Evolutionary conservation across 2,113 vertebrate species (phyloP).

Genomic region (Thamnaconus septentrionalis): DNA sequence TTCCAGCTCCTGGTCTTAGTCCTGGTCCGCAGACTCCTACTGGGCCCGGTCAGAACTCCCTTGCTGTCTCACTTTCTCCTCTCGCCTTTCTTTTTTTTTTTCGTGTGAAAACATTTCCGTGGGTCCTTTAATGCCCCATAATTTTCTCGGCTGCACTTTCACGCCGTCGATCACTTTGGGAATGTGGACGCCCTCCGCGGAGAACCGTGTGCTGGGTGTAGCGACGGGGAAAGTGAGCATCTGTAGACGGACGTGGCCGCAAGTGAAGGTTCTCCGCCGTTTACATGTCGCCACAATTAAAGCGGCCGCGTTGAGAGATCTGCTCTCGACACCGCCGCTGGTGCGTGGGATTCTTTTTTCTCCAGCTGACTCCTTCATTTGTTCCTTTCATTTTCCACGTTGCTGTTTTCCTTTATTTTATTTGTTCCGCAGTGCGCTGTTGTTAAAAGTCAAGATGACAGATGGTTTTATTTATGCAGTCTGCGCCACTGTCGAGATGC

Average conservation of each 20-base stretch:
- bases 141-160: constrained; percentile 24
- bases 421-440: no score
- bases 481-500: no score
- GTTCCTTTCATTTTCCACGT: no score
- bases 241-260: neutral
- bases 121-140: constrained; percentile 37
- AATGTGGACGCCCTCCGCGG: neutral
- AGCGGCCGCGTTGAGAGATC: constrained; percentile 15
- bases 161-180: constrained; percentile 21
- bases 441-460: no score
- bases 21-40: constrained; percentile 4
- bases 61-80: constrained; percentile 21
- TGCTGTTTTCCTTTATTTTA: no score
- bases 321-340: neutral
- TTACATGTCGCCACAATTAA: constrained; percentile 46
- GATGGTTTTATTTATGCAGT: no score
- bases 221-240: no score
- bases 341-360: no score
- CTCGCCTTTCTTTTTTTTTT: constrained; percentile 3
- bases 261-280: constrained; percentile 33
- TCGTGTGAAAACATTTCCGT: constrained; percentile 44
- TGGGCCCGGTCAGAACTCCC: constrained; percentile 36
- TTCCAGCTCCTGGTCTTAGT: constrained; percentile 45
- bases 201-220: neutral
- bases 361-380: no score